Conservation (phyloP, 2,797 vertebrate species). For the Gorsachius magnificus region DNA sequence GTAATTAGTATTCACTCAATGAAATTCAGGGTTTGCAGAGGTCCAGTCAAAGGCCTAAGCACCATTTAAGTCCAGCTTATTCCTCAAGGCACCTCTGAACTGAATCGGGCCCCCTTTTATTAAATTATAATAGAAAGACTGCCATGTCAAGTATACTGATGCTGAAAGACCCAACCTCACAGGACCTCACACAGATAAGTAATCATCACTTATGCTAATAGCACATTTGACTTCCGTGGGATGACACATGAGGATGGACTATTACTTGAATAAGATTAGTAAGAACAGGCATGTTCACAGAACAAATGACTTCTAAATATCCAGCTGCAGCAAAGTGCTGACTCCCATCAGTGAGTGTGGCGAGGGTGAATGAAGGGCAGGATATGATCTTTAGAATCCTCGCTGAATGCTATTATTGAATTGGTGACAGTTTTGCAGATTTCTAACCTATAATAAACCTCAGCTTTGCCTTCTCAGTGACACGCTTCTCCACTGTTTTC, state of each 20-base stretch:
- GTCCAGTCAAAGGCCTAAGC: constrained; percentile 44
- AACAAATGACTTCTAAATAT: constrained; percentile 42
- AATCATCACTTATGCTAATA: constrained; percentile 66
- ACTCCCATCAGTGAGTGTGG: neutral
- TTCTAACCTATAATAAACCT: constrained; percentile 22
- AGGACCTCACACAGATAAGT: constrained; percentile 45
- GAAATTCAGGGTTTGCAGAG: constrained; percentile 11
- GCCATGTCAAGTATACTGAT: neutral
- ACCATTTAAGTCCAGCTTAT: constrained; percentile 9
- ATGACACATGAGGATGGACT: constrained; percentile 59
- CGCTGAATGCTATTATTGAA: neutral
- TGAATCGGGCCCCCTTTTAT: constrained; percentile 45
- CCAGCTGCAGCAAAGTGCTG: constrained; percentile 42
- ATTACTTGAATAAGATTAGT: constrained; percentile 55
- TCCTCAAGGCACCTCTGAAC: constrained; percentile 43
- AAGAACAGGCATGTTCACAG: constrained; percentile 38
- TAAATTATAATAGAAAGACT: constrained; percentile 23
- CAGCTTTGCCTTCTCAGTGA: neutral
- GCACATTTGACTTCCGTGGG: constrained; percentile 37
- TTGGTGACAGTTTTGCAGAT: constrained; percentile 26
- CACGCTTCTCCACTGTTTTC: neutral
- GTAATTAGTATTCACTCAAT: constrained; percentile 17
- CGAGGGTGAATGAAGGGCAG: constrained; percentile 45
- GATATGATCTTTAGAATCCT: constrained; percentile 19
- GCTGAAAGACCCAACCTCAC: constrained; percentile 37